phyloP scores from a whole-genome alignment of 1,140 invertebrate genomes.

The Atta colombica region DNA sequence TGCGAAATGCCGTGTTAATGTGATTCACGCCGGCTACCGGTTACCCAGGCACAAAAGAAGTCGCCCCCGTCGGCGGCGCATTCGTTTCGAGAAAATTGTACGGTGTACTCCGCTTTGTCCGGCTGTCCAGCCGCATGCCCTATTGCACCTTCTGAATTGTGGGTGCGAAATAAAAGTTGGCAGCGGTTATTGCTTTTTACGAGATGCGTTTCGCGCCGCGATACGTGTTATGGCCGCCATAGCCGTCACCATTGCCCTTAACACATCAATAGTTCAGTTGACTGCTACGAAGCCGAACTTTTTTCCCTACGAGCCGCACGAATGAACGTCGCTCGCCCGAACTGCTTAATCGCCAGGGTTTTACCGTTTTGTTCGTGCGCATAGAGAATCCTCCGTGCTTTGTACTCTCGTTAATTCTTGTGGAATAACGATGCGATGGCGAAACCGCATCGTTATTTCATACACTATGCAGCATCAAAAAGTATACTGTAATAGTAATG shows the following conservation, averaged over 20 bases:
- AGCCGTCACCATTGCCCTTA: constrained; percentile 21
- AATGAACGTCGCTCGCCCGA: constrained; percentile 17
- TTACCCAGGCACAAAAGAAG: constrained; percentile 70
- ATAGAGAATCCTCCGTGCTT: background rate
- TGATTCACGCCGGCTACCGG: constrained; percentile 69
- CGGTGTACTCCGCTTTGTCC: constrained; percentile 57
- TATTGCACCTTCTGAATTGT: constrained; percentile 46
- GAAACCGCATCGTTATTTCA: background rate
- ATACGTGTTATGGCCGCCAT: constrained; percentile 36
- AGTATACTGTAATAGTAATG: background rate
- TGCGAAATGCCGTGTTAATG: constrained; percentile 74
- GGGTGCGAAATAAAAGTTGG: constrained; percentile 61
- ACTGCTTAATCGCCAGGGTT: constrained; percentile 40
- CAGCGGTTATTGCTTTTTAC: constrained; percentile 62
- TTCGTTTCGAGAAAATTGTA: constrained; percentile 68
- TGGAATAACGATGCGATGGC: background rate
- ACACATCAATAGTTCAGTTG: constrained; percentile 37
- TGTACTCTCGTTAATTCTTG: background rate
- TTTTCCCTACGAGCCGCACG: background rate
- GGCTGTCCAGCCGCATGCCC: constrained; percentile 45
- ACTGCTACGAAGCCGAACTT: constrained; percentile 9
- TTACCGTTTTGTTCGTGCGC: background rate
- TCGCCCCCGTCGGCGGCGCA: constrained; percentile 36
- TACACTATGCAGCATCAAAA: background rate
- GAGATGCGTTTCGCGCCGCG: constrained; percentile 48